Percentiles rank a stretch among this genome's conserved stretches.
Evolutionary conservation across 2,888 invertebrate species (phyloP).

Genomic region (Cephonodes hylas): DNA sequence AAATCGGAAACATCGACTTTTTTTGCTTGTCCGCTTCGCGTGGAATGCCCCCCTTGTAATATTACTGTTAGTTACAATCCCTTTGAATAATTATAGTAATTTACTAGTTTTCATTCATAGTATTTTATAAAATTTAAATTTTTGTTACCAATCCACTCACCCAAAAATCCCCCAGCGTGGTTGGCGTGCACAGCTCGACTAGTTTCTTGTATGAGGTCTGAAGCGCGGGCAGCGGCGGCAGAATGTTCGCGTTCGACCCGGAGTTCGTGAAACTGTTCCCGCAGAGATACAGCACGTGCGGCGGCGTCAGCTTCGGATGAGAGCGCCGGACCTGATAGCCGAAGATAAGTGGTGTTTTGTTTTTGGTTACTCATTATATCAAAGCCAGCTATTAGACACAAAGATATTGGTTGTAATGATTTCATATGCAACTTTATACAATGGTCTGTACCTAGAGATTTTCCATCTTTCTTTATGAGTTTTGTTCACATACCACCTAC

Average conservation of each 20-base stretch:
- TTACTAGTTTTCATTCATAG: no score
- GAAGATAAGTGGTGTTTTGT: neutral
- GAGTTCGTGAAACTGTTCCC: slow-evolving; percentile 51
- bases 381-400: neutral
- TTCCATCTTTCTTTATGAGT: no score
- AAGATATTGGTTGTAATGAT: no score
- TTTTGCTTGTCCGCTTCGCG: no score
- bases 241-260: slow-evolving; percentile 29
- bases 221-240: slow-evolving; percentile 58
- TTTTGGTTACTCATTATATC: neutral
- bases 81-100: no score
- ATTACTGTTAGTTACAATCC: no score
- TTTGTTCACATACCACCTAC: no score
- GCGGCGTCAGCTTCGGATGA: slow-evolving; percentile 70
- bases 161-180: slow-evolving; percentile 84
- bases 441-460: no score
- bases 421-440: no score
- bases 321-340: slow-evolving; percentile 63
- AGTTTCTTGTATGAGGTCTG: slow-evolving; percentile 83
- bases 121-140: no score
- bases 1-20: no score
- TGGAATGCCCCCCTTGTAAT: no score
- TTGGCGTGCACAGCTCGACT: slow-evolving; percentile 89
- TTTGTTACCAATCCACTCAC: slow-evolving; percentile 39
- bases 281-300: slow-evolving; percentile 67